Evolutionary conservation across 2,888 invertebrate species (phyloP).

Genomic region (Prosapia bicincta): DNA sequence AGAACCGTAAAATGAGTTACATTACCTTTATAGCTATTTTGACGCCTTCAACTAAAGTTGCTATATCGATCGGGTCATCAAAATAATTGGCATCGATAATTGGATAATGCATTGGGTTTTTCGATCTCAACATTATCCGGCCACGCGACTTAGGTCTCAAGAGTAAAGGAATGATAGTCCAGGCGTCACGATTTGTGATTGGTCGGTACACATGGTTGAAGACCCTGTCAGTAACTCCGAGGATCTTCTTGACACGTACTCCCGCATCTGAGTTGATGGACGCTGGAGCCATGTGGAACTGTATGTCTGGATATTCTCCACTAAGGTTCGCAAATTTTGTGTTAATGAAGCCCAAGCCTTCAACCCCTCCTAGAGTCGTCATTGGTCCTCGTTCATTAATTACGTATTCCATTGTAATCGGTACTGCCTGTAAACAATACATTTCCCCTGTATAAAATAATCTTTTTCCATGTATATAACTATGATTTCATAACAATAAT

Average conservation of each 20-base stretch:
- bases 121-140: conserved; percentile 67
- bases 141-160: conserved; percentile 73
- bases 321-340: conserved; percentile 77
- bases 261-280: conserved; percentile 79
- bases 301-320: conserved; percentile 81
- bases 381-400: conserved; percentile 76
- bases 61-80: conserved; percentile 71
- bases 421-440: conserved; percentile 66
- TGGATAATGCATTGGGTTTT: conserved; percentile 84
- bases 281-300: conserved; percentile 91
- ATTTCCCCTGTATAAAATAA: no score
- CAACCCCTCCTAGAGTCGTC: conserved; percentile 83
- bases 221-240: conserved; percentile 75
- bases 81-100: conserved; percentile 92
- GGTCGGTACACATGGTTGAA: conserved; percentile 78
- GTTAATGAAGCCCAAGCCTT: conserved; percentile 83
- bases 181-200: conserved; percentile 72
- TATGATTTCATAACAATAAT: no score
- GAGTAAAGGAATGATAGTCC: conserved; percentile 84
- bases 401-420: conserved; percentile 77
- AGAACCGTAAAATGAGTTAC: background rate
- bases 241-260: conserved; percentile 67
- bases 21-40: conserved; percentile 40
- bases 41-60: conserved; percentile 74
- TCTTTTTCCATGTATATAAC: no score